phyloP scores from a whole-genome alignment of 1,140 invertebrate species.

The Ganaspis sp. region DNA sequence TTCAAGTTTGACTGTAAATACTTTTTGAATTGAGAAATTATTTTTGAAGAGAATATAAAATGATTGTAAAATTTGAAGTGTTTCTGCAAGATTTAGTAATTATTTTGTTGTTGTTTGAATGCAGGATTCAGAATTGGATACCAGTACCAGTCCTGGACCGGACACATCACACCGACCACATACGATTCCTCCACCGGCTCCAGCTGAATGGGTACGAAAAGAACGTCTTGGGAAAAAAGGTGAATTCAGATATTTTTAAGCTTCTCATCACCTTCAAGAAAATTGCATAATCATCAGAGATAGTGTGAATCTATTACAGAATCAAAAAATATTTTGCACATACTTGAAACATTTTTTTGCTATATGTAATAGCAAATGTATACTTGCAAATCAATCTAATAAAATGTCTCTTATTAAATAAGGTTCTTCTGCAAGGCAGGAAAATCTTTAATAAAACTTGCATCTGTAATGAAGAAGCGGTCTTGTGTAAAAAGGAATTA shows the following conservation, averaged over 20 bases:
- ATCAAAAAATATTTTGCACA: neutral
- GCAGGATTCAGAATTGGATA: conserved; percentile 76
- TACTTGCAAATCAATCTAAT: too few relatives aligned
- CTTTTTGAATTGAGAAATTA: too few relatives aligned
- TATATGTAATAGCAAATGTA: too few relatives aligned
- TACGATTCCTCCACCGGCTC: conserved; percentile 77
- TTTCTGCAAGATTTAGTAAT: neutral
- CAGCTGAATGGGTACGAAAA: conserved; percentile 88
- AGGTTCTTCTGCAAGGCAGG: too few relatives aligned
- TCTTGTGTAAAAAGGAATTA: too few relatives aligned
- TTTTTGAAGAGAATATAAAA: too few relatives aligned
- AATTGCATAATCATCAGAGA: conserved; percentile 11
- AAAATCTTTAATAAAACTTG: too few relatives aligned
- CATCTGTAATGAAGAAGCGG: too few relatives aligned
- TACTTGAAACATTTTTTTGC: neutral
- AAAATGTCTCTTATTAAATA: too few relatives aligned
- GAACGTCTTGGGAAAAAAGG: conserved; percentile 95
- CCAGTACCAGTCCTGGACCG: conserved; percentile 74
- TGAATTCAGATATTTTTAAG: conserved; percentile 96
- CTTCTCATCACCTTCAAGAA: neutral
- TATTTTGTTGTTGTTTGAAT: conserved; percentile 27
- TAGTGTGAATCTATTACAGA: neutral
- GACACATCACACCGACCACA: conserved; percentile 73
- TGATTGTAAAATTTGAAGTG: neutral
- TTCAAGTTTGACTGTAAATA: too few relatives aligned